Percentiles rank a stretch among this genome's conserved stretches.
These are phyloP conservation scores for Gobiocypris rarus DNA, from an alignment of 2,113 vertebrate species.

Conservation along the genomic window DNA sequence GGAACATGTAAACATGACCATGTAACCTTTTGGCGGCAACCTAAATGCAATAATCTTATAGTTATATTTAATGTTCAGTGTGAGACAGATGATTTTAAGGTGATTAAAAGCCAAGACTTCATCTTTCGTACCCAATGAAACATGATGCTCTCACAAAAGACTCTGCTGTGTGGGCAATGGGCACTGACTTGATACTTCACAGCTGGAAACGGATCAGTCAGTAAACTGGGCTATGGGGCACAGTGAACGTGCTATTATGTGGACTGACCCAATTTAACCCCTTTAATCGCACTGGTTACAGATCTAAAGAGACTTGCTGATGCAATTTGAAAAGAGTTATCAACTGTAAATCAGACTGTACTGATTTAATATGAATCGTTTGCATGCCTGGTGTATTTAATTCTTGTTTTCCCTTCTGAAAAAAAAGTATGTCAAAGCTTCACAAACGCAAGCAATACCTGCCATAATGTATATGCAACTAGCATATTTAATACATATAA, in stretches of 20 bases:
- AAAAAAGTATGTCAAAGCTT: background rate
- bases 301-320: background rate
- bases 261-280: conserved; percentile 20
- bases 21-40: background rate
- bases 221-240: conserved; percentile 9
- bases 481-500: background rate
- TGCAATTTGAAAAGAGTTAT: background rate
- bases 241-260: background rate
- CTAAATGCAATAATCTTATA: background rate
- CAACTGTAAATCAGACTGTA: background rate
- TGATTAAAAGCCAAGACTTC: background rate
- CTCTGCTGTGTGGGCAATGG: conserved; percentile 2
- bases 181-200: background rate
- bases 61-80: background rate
- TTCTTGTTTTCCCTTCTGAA: background rate
- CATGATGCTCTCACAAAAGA: conserved; percentile 19
- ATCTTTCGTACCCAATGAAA: background rate
- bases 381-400: background rate
- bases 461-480: background rate
- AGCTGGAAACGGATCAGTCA: background rate
- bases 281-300: background rate
- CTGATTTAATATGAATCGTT: background rate
- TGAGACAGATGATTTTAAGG: background rate
- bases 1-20: background rate
- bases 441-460: background rate